Evolutionary conservation across 2,888 invertebrate species (phyloP).

Genomic region (Cryptophagus acutangulus): DNA sequence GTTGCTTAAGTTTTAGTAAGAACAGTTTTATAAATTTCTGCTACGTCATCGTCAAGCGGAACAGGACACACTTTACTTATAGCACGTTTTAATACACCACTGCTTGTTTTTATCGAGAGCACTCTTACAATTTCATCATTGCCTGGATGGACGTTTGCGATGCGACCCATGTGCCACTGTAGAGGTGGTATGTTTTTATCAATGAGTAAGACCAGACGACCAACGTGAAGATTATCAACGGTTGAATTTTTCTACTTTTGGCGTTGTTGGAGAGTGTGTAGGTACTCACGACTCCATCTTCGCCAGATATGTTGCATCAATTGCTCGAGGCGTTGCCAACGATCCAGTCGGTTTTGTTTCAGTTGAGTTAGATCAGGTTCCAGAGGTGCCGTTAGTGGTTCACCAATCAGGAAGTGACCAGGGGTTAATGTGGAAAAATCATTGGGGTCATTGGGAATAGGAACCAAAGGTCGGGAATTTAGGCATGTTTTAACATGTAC

Average conservation of each 20-base stretch:
- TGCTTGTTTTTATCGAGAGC: neutral
- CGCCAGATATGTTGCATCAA: neutral
- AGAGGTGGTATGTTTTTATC: neutral
- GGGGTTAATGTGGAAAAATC: neutral
- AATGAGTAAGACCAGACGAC: neutral
- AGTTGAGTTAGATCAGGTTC: neutral
- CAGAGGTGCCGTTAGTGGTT: neutral
- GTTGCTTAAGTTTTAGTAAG: too few species aligned
- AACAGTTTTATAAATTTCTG: too few species aligned
- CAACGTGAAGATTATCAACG: neutral
- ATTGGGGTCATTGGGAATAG: neutral
- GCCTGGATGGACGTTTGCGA: neutral
- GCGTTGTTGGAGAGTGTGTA: neutral
- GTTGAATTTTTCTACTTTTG: neutral
- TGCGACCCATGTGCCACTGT: neutral
- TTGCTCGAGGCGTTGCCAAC: neutral
- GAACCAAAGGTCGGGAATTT: neutral
- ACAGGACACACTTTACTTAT: constrained; percentile 2
- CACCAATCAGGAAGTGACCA: neutral
- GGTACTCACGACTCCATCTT: constrained; percentile 1
- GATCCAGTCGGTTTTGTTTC: neutral
- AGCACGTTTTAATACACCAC: neutral
- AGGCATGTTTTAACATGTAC: neutral
- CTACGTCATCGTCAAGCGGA: too few species aligned
- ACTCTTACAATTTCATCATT: neutral